Percentiles rank a stretch among this genome's conserved stretches.
phyloP scores from a whole-genome alignment of 2,888 invertebrate genomes.

The Chorisops tibialis region DNA sequence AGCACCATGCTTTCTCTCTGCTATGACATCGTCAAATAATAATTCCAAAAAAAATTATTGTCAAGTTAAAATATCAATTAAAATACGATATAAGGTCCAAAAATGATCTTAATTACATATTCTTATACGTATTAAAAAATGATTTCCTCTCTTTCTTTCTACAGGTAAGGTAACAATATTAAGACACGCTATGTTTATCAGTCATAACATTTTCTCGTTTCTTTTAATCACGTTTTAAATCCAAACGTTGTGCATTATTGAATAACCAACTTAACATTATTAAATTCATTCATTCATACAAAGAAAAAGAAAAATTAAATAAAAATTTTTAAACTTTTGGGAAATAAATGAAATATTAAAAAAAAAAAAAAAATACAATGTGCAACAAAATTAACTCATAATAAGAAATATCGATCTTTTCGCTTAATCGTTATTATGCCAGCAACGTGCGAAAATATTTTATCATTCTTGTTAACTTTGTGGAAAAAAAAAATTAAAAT shows the following conservation, averaged over 20 bases:
- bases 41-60: no score
- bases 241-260: not conserved
- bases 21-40: no score
- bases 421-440: not conserved
- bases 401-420: not conserved
- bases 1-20: no score
- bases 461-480: no score
- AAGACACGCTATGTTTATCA: no score
- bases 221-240: not conserved
- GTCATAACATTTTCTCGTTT: no score
- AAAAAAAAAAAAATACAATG: conserved; percentile 2
- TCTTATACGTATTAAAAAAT: no score
- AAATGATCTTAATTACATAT: no score
- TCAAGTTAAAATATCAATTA: no score
- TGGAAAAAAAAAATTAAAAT: not conserved
- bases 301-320: conserved; percentile 1
- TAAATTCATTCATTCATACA: conserved; percentile 10
- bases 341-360: conserved; percentile 12
- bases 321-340: conserved; percentile 10
- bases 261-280: conserved; percentile 20
- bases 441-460: conserved; percentile 1
- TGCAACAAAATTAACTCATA: not conserved
- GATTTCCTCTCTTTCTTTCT: no score
- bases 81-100: no score
- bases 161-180: no score